Conservation (phyloP, 2,888 invertebrate genomes). For the Tachina grossa region DNA sequence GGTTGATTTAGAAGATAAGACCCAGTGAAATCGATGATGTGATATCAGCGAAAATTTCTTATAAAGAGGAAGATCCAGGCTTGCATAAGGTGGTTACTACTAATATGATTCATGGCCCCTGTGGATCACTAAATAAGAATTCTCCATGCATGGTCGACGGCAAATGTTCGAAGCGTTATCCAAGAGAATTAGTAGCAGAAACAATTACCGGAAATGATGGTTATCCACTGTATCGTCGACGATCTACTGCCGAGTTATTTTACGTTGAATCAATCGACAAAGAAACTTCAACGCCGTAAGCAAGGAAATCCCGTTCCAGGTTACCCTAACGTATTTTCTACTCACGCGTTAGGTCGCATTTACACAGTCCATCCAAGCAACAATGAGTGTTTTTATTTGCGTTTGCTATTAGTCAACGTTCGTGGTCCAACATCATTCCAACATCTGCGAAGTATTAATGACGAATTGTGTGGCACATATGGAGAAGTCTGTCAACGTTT, state of each 20-base stretch:
- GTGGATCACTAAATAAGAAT: not conserved
- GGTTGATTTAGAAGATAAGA: not conserved
- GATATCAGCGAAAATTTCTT: too few relatives aligned
- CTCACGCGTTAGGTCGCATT: not conserved
- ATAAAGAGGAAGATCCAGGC: too few relatives aligned
- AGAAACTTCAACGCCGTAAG: not conserved
- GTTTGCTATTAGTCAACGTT: not conserved
- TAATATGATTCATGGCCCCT: too few relatives aligned
- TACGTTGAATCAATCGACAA: too few relatives aligned
- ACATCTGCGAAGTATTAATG: too few relatives aligned
- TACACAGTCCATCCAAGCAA: not conserved
- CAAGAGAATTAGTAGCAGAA: not conserved
- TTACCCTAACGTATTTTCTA: not conserved
- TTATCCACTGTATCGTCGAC: not conserved
- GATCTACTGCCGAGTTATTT: not conserved
- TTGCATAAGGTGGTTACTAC: too few relatives aligned
- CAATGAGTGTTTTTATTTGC: constrained; percentile 1
- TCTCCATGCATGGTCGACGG: not conserved
- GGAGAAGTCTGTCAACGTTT: not conserved
- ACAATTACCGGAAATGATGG: not conserved
- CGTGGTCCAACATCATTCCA: not conserved
- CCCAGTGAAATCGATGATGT: not conserved
- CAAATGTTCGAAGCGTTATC: not conserved
- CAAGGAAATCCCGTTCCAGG: not conserved
- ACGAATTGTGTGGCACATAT: not conserved